These are phyloP conservation scores for Lacerta agilis DNA, from an alignment of 2,797 vertebrate species.

Conservation along the genomic window DNA sequence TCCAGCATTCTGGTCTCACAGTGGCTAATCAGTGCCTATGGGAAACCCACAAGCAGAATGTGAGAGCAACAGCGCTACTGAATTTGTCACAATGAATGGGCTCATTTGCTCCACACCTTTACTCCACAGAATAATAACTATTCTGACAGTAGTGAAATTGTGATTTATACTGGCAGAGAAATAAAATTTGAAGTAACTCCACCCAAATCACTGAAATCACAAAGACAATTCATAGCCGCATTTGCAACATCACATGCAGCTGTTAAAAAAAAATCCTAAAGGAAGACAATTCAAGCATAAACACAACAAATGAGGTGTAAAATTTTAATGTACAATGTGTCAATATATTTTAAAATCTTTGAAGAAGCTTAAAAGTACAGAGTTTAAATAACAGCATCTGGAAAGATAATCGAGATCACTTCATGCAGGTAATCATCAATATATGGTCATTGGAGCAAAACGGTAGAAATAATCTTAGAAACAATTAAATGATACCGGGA, in stretches of 20 bases:
- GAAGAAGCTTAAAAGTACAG: neutral
- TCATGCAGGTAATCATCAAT: conserved; percentile 39
- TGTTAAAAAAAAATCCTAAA: neutral
- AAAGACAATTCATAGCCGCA: neutral
- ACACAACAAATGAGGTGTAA: neutral
- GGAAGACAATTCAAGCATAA: neutral
- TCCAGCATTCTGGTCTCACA: too few relatives aligned
- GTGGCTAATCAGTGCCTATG: neutral
- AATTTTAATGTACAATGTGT: neutral
- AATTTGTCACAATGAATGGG: neutral
- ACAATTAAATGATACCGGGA: conserved; percentile 35
- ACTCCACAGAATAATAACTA: neutral
- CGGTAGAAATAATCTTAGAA: conserved; percentile 37
- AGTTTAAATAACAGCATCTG: neutral
- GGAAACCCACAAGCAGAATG: neutral
- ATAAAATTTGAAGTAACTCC: neutral
- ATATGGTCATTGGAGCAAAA: conserved; percentile 42
- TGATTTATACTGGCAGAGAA: neutral
- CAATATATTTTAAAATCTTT: neutral
- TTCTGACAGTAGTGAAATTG: conserved; percentile 5
- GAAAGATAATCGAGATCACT: neutral
- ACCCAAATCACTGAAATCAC: neutral
- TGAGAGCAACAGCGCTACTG: neutral
- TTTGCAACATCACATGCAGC: neutral
- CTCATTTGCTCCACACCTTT: neutral